These are phyloP conservation scores for Malacoctenus gilli DNA, from an alignment of 2,797 vertebrate species.

Conservation along the genomic window DNA sequence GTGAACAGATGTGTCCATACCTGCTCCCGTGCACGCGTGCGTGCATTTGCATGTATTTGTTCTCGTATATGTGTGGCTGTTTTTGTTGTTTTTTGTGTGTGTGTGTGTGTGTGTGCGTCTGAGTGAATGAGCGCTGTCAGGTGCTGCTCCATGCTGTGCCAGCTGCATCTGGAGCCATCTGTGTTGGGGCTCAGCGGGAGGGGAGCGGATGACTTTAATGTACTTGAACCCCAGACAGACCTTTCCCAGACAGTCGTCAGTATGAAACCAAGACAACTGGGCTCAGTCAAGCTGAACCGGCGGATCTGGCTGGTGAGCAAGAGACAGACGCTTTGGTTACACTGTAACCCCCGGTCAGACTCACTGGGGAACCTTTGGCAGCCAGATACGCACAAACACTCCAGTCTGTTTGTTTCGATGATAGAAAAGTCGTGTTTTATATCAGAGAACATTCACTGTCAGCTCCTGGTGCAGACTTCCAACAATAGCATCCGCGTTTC, in stretches of 20 bases:
- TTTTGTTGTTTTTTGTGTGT: too few relatives aligned
- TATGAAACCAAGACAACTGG: constrained; percentile 79
- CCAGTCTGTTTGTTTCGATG: constrained; percentile 66
- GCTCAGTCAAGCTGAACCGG: constrained; percentile 76
- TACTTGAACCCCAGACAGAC: constrained; percentile 81
- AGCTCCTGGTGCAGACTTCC: constrained; percentile 16
- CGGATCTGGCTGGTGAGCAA: constrained; percentile 76
- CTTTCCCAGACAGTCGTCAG: constrained; percentile 76
- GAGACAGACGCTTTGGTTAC: constrained; percentile 77
- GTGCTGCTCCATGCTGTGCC: constrained; percentile 78
- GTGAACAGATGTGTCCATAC: constrained; percentile 61
- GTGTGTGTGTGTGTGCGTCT: constrained; percentile 57
- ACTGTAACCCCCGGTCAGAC: constrained; percentile 75
- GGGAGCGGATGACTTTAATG: constrained; percentile 75
- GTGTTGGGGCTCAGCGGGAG: constrained; percentile 76
- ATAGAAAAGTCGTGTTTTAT: constrained; percentile 43
- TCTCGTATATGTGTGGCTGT: constrained; percentile 54
- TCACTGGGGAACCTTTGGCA: constrained; percentile 69
- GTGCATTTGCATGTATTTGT: constrained; percentile 52
- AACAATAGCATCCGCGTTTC: not conserved
- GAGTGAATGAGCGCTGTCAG: constrained; percentile 78
- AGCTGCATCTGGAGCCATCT: constrained; percentile 84
- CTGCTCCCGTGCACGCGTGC: constrained; percentile 37
- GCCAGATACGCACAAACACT: constrained; percentile 61
- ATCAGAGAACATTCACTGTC: constrained; percentile 40